Base-by-base conservation (phyloP, 2,888 invertebrate species). In the Aphodius sticticus region DNA sequence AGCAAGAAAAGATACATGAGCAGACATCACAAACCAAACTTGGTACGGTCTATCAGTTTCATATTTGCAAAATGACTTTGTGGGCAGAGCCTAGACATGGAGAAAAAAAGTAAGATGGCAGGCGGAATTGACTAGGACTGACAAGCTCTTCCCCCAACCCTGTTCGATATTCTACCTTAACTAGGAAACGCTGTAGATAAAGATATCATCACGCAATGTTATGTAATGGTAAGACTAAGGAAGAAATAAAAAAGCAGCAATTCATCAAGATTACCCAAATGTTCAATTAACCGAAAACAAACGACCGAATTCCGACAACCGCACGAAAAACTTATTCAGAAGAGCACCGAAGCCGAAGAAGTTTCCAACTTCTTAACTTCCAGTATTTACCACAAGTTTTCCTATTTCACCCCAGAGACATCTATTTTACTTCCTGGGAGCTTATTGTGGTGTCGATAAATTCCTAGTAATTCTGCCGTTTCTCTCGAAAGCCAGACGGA, bases 391-490 rank as follows among this genome's bases (percentile, higher is more conserved):
- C 53, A 12, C 53, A 53, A 53, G 53, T 53, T 53, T 53, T 53
- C 53, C 53, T 53, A 53, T 53, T 53, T 53, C 53, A 53, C 53
- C 53, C 53, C 53, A 53, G 53, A 53, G 53, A 53, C 53, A 53
- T 53, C 53, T 53, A 53, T 53, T 53, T 53, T 53, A 53, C 53
- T 53, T 53, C 53, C 9, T 12, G 53, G 53, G 53, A 53, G 53
- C 53, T 53, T 53, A 53, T 53, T 53, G 53, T 53, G 53, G 53
- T 53, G 53, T 53, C 53, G 53, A 53, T 53, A 53, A 53, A 53
- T 53, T 53, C 53, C 53, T 53, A 53, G 53, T 53, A 53, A 53
- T 53, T 53, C 53, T 7, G 12, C 53, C 53, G 53, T 53, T 53
- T 53, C 53, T 12, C 53, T 9, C 7, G 53, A 7, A 53, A 53